phyloP scores from a whole-genome alignment of 1,140 invertebrate species.

The Phocides pigmalion region DNA sequence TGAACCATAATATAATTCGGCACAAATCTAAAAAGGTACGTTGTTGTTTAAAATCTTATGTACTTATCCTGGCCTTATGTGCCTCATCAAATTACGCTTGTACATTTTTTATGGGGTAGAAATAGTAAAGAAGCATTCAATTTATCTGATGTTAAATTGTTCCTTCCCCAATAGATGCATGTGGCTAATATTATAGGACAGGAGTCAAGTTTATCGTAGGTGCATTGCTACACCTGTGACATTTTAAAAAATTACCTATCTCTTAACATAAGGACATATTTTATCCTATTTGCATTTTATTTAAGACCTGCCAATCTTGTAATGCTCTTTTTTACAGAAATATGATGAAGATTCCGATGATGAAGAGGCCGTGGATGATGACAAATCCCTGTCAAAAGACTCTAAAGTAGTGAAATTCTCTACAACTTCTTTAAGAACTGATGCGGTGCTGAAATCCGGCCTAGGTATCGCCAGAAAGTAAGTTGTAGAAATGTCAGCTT shows the following conservation, averaged over 20 bases:
- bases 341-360: constrained; percentile 64
- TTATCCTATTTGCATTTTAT: too few relatives aligned
- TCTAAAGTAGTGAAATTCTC: constrained; percentile 85
- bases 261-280: too few relatives aligned
- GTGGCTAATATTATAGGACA: too few relatives aligned
- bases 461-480: constrained; percentile 87
- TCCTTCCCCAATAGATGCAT: too few relatives aligned
- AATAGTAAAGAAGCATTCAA: too few relatives aligned
- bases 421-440: constrained; percentile 86
- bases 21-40: constrained; percentile 61
- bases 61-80: too few relatives aligned
- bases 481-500: constrained; percentile 49
- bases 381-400: constrained; percentile 69
- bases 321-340: constrained; percentile 47
- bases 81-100: not conserved
- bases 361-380: constrained; percentile 58
- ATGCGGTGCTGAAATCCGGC: constrained; percentile 87
- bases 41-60: constrained; percentile 5
- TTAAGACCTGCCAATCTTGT: too few relatives aligned
- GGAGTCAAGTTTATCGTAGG: too few relatives aligned
- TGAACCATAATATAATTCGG: constrained; percentile 34
- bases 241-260: too few relatives aligned
- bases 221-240: too few relatives aligned
- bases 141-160: too few relatives aligned
- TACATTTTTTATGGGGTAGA: too few relatives aligned